phyloP scores from a whole-genome alignment of 2,113 vertebrate species.

The Aegotheles bennettii region DNA sequence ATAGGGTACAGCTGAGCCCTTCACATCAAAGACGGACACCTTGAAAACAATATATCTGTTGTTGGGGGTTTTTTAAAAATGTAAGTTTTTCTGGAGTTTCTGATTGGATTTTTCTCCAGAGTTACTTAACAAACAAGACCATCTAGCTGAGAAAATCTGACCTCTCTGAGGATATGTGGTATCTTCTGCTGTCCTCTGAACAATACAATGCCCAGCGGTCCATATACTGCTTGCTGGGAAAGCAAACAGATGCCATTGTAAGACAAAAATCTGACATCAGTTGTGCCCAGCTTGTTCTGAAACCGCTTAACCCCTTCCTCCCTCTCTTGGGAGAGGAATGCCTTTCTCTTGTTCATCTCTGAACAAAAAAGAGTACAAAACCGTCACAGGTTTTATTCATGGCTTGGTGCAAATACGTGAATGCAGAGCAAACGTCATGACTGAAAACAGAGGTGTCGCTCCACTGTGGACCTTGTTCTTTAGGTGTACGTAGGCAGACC shows the following conservation, averaged over 20 bases:
- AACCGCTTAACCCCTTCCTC: slow-evolving; percentile 28
- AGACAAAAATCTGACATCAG: slow-evolving; percentile 42
- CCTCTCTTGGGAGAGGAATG: neutral
- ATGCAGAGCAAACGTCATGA: neutral
- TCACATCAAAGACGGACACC: neutral
- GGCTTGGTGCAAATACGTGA: neutral
- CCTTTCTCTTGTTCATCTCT: neutral
- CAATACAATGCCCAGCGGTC: neutral
- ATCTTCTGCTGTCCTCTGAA: neutral
- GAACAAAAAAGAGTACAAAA: neutral
- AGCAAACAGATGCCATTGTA: slow-evolving; percentile 54
- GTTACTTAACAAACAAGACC: neutral
- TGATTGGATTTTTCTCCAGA: neutral
- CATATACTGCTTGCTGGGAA: neutral
- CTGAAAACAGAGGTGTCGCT: neutral
- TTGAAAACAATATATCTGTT: neutral
- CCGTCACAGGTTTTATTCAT: neutral
- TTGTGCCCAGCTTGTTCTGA: slow-evolving; percentile 42
- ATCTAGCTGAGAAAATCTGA: neutral
- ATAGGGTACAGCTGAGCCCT: neutral
- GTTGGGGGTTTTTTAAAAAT: too few species aligned
- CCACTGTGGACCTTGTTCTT: neutral
- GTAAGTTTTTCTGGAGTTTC: neutral
- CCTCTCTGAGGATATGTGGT: neutral
- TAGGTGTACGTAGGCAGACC: fast-evolving